These are phyloP conservation scores for Bicyclus anynana DNA, from an alignment of 1,140 invertebrate genomes.

Conservation along the genomic window DNA sequence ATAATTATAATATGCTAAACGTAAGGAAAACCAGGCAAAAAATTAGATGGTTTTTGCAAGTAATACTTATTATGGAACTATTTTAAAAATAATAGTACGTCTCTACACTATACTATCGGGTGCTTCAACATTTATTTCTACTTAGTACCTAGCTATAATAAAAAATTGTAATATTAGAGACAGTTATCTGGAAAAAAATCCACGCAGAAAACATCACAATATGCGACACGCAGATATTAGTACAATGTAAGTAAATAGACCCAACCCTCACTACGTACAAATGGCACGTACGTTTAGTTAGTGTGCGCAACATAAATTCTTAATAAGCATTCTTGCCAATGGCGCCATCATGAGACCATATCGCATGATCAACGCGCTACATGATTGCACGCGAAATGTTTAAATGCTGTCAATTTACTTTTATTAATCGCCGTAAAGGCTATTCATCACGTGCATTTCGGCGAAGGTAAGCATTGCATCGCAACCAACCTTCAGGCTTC, in stretches of 20 bases:
- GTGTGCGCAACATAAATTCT: background rate
- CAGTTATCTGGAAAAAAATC: too few species aligned
- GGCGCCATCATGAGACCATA: slow-evolving; percentile 6
- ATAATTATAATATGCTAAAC: too few species aligned
- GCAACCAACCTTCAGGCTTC: background rate
- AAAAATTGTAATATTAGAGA: too few species aligned
- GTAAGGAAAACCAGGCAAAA: too few species aligned
- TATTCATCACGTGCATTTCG: background rate
- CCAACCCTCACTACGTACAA: slow-evolving; percentile 1
- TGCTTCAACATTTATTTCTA: too few species aligned
- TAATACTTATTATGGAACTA: too few species aligned
- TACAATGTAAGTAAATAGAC: background rate
- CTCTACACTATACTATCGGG: too few species aligned
- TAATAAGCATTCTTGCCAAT: slow-evolving; percentile 4
- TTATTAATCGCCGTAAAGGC: background rate
- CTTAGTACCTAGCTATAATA: too few species aligned
- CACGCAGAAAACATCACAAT: too few species aligned
- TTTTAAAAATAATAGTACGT: too few species aligned
- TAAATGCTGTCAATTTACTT: background rate
- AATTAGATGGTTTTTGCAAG: too few species aligned
- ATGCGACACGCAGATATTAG: too few species aligned
- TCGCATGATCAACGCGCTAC: slow-evolving; percentile 4
- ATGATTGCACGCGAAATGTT: slow-evolving; percentile 1
- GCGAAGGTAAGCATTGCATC: background rate
- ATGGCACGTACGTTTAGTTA: background rate